Percentiles rank a stretch among this genome's conserved stretches.
phyloP scores from a whole-genome alignment of 2,797 vertebrate species.

The Sarcophilus harrisii region DNA sequence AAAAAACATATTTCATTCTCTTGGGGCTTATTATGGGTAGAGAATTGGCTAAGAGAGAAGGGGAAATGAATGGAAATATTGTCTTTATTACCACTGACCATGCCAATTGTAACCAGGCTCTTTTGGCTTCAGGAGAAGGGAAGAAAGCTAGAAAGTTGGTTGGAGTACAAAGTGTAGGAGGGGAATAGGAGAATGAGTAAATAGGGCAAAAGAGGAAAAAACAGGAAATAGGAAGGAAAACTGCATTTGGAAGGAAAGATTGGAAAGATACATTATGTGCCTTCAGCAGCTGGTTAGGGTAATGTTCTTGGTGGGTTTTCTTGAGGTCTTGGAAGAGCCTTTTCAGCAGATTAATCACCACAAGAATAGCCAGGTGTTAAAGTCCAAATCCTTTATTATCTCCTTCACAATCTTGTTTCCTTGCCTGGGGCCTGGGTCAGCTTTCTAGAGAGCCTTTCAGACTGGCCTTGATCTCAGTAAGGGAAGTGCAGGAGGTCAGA shows the following conservation, averaged over 20 bases:
- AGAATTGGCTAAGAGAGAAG: neutral
- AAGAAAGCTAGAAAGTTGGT: neutral
- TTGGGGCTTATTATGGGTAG: neutral
- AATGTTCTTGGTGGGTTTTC: too few species aligned
- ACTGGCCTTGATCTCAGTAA: too few species aligned
- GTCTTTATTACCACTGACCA: neutral
- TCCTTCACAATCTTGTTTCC: too few species aligned
- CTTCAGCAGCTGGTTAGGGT: neutral
- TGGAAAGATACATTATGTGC: neutral
- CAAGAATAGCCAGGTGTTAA: too few species aligned
- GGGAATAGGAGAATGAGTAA: neutral
- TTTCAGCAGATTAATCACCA: too few species aligned
- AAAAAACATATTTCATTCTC: neutral
- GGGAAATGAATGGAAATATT: neutral
- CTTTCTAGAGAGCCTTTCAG: too few species aligned
- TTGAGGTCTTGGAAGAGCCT: too few species aligned
- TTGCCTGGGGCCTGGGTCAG: too few species aligned
- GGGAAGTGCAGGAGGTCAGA: too few species aligned
- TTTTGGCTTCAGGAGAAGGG: neutral
- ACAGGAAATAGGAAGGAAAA: neutral
- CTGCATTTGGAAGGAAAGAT: neutral
- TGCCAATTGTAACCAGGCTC: neutral
- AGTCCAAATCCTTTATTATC: too few species aligned
- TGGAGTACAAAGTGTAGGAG: neutral
- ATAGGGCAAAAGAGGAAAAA: neutral